These are phyloP conservation scores for Acipenser transmontanus DNA, from an alignment of 2,797 vertebrate genomes.

Conservation along the genomic window DNA sequence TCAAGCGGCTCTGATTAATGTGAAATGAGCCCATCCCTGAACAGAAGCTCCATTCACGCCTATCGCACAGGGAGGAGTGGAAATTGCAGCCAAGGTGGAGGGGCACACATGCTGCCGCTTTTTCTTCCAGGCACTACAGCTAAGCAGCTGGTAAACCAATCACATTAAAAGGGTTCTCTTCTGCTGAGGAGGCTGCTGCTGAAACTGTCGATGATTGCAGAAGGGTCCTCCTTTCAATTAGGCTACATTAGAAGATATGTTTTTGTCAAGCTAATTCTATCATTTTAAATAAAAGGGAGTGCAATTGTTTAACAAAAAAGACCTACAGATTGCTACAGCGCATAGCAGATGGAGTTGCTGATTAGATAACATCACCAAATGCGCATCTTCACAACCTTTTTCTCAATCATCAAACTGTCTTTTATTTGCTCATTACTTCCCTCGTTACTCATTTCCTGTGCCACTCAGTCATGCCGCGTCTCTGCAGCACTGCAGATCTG, in stretches of 20 bases:
- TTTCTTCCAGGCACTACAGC: conserved; percentile 6
- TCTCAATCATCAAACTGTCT: too few relatives aligned
- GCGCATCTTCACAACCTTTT: too few relatives aligned
- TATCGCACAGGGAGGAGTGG: conserved; percentile 52
- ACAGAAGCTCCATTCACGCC: conserved; percentile 50
- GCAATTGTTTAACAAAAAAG: too few relatives aligned
- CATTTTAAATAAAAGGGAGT: not conserved
- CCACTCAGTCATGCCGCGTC: too few relatives aligned
- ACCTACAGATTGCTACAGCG: too few relatives aligned
- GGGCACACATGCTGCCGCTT: conserved; percentile 18
- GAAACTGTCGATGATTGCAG: not conserved
- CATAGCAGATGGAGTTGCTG: too few relatives aligned
- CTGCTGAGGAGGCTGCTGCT: conserved; percentile 2
- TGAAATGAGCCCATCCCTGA: conserved; percentile 44
- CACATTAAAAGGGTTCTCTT: conserved; percentile 8
- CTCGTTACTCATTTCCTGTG: too few relatives aligned
- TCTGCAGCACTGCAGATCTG: too few relatives aligned
- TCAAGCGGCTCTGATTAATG: conserved; percentile 48
- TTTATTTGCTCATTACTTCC: too few relatives aligned
- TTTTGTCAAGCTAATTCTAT: not conserved
- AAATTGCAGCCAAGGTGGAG: conserved; percentile 60
- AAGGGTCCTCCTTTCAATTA: not conserved
- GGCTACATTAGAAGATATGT: not conserved
- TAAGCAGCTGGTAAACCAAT: conserved; percentile 14
- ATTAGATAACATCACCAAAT: too few relatives aligned